These are phyloP conservation scores for Poeciliopsis turrubarensis DNA, from an alignment of 2,113 vertebrate species.

Conservation along the genomic window DNA sequence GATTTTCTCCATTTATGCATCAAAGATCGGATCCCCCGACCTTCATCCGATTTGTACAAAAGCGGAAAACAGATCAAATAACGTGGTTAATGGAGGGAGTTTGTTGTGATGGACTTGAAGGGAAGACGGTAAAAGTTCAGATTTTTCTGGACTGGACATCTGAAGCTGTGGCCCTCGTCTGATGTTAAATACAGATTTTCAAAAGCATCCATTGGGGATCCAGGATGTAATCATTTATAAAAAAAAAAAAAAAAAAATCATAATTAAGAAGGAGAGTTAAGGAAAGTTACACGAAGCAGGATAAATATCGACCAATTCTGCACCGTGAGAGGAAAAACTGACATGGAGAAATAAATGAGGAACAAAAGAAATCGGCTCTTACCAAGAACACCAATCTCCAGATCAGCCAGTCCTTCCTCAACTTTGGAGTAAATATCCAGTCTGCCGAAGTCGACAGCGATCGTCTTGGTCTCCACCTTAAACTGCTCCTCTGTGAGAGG, in stretches of 20 bases:
- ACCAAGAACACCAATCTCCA: constrained; percentile 94
- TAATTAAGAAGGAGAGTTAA: too few relatives aligned
- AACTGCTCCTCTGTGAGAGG: constrained; percentile 82
- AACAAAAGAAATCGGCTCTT: constrained; percentile 43
- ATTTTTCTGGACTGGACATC: not conserved
- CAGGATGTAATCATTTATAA: too few relatives aligned
- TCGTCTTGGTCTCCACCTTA: constrained; percentile 88
- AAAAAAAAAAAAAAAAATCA: too few relatives aligned
- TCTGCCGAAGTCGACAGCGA: constrained; percentile 88
- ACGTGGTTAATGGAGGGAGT: not conserved
- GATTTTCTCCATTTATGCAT: too few relatives aligned
- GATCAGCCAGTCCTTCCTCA: constrained; percentile 80
- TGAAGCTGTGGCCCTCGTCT: not conserved
- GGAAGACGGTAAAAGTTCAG: not conserved
- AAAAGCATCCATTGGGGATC: too few relatives aligned
- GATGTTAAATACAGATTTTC: too few relatives aligned
- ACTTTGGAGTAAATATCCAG: constrained; percentile 87
- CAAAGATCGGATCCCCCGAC: too few relatives aligned
- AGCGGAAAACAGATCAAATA: too few relatives aligned
- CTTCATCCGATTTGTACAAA: too few relatives aligned
- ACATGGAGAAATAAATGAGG: not conserved
- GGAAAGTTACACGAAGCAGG: too few relatives aligned
- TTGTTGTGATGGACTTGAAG: not conserved
- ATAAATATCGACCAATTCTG: too few relatives aligned
- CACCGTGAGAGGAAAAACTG: too few relatives aligned